These are phyloP conservation scores for Crepidodera aurea DNA, from an alignment of 2,888 invertebrate species.

Conservation along the genomic window DNA sequence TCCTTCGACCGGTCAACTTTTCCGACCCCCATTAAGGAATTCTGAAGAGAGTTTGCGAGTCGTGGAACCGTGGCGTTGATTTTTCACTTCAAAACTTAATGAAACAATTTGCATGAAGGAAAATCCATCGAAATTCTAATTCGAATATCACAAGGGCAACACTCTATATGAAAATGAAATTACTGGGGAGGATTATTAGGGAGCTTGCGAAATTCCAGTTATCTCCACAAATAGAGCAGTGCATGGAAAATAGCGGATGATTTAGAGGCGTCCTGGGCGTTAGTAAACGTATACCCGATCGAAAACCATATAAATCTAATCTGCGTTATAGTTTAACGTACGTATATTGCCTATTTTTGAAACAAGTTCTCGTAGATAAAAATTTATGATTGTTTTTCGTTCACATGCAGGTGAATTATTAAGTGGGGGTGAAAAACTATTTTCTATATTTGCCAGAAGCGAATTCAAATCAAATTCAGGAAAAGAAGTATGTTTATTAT, in stretches of 20 bases:
- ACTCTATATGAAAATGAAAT: conserved; percentile 25
- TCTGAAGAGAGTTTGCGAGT: neutral
- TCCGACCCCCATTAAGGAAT: neutral
- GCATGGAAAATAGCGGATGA: conserved; percentile 13
- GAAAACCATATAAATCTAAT: neutral
- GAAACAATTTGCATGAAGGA: conserved; percentile 24
- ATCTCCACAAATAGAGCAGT: conserved; percentile 22
- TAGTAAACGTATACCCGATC: neutral
- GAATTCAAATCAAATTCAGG: no score
- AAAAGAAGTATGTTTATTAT: no score
- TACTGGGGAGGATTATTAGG: conserved; percentile 18
- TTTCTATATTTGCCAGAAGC: no score
- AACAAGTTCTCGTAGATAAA: no score
- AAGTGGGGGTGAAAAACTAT: no score
- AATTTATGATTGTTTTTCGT: no score
- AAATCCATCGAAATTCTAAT: conserved; percentile 21
- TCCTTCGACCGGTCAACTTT: neutral
- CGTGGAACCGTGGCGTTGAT: conserved; percentile 5
- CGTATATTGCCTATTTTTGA: neutral
- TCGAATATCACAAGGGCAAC: conserved; percentile 22
- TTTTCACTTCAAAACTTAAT: conserved; percentile 19
- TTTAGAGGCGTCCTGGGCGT: conserved; percentile 8
- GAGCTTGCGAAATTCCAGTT: conserved; percentile 18
- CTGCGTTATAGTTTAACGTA: neutral
- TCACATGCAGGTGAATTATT: no score